Evolutionary conservation across 92 coral and sea anemone genomes (phyloP), one percentile per base, ranked within the genome.

Genomic region (Muricea muricata): DNA sequence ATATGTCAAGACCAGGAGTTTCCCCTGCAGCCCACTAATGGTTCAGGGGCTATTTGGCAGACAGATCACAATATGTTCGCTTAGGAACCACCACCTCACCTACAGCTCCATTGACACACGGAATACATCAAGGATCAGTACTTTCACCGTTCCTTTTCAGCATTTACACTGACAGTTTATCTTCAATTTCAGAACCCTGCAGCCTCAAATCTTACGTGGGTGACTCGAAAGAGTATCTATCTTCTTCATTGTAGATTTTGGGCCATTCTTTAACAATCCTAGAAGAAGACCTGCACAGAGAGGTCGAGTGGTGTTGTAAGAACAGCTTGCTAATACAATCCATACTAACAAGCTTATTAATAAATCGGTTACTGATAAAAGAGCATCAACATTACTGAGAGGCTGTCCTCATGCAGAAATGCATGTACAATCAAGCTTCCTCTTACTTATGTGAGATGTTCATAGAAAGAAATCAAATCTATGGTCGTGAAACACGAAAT

Each of bases 131-230:
- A 37, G 84, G 91, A 1, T n/a, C n/a, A n/a, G n/a, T n/a, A n/a
- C n/a, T n/a, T n/a, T 85, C 91, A 84, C 74, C 17, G 40, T 89
- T 31, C 85, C 92, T 45, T 90, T 83, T 7, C 65, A 86, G 13
- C 45, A 74, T 81, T 25, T 86, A 73, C 54, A 31, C 55, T 18
- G 80, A 50, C 26, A 86, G 87, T 46, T 81, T 81, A 10, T 26
- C 85, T 12, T 47, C 73, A 12, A 65, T 65, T 7, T 67, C 75
- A 3, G 85, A 65, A 6, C 7, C 2, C 11, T 80, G 92, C 74
- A 15, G 42, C 41, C 73, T 91, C 1, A 85, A 91, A 50, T 91
- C 92, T 35, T 91, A 84, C 42, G 88, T 91, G 21, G 94, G 88
- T 34, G 92, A 91, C 73, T 65, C 90, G n/a, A 91, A 91, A 45